These are phyloP conservation scores for Spialia ferax DNA, from an alignment of 2,888 invertebrate genomes.

Conservation along the genomic window DNA sequence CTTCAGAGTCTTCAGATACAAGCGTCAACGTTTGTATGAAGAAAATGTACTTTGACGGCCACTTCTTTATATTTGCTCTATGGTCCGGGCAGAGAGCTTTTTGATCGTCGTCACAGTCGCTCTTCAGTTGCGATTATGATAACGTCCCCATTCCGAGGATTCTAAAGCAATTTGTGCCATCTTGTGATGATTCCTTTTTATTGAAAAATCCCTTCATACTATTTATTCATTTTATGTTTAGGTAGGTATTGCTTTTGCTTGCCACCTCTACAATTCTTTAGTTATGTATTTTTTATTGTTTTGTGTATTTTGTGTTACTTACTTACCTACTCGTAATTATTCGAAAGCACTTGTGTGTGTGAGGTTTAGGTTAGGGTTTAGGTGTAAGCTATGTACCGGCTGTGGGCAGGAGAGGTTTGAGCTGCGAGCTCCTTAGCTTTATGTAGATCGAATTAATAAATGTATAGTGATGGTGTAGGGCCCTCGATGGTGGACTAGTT, in stretches of 20 bases:
- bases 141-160: not conserved
- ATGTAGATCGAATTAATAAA: slow-evolving; percentile 11
- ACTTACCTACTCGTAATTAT: too few species aligned
- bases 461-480: slow-evolving; percentile 12
- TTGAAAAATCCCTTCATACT: not conserved
- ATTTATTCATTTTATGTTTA: not conserved
- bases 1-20: not conserved
- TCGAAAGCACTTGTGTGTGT: not conserved
- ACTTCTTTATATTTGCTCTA: not conserved
- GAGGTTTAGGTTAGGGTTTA: too few species aligned
- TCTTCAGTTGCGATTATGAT: not conserved
- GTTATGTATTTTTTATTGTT: too few species aligned
- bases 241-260: too few species aligned
- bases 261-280: too few species aligned
- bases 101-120: not conserved
- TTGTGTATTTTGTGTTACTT: too few species aligned
- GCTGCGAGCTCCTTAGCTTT: not conserved
- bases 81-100: not conserved
- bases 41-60: not conserved
- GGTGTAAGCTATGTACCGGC: not conserved
- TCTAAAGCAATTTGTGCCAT: not conserved
- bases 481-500: slow-evolving; percentile 5
- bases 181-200: not conserved
- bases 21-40: too few species aligned
- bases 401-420: not conserved